Evolutionary conservation across 1,140 invertebrate species (phyloP).

Genomic region (Danaus melanippus): DNA sequence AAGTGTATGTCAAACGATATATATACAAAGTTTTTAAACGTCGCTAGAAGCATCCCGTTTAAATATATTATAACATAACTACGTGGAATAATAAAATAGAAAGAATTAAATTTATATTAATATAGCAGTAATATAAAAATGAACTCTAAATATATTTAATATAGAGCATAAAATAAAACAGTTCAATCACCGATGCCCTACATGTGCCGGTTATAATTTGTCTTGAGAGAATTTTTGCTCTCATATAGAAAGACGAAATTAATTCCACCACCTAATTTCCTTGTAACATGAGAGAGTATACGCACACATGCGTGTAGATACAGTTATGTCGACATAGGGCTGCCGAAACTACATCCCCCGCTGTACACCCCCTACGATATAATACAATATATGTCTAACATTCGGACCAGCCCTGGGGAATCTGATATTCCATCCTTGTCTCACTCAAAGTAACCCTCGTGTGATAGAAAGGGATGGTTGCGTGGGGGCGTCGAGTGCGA

Average conservation of each 20-base stretch:
- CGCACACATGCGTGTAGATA: conserved; percentile 57
- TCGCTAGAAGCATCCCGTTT: too few species aligned
- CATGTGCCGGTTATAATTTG: conserved; percentile 39
- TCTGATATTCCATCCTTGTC: conserved; percentile 35
- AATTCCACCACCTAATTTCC: conserved; percentile 67
- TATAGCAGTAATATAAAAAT: too few species aligned
- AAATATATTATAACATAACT: too few species aligned
- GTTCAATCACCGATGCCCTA: conserved; percentile 31
- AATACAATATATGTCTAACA: conserved; percentile 71
- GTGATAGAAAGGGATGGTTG: conserved; percentile 25
- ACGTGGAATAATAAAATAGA: too few species aligned
- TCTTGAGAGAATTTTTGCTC: conserved; percentile 44
- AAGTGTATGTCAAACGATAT: too few species aligned
- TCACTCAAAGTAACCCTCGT: conserved; percentile 9
- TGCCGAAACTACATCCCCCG: conserved; percentile 63
- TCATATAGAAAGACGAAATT: conserved; percentile 68
- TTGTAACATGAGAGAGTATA: conserved; percentile 59
- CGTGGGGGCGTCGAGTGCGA: conserved; percentile 65
- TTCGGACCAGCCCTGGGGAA: conserved; percentile 67
- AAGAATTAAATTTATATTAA: too few species aligned
- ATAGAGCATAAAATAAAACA: too few species aligned
- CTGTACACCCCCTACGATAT: conserved; percentile 39
- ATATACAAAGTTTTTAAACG: too few species aligned
- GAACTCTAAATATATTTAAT: too few species aligned
- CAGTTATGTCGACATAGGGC: conserved; percentile 64